Evolutionary conservation across 2,888 invertebrate genomes (phyloP).

Genomic region (Creontiades dilutus): DNA sequence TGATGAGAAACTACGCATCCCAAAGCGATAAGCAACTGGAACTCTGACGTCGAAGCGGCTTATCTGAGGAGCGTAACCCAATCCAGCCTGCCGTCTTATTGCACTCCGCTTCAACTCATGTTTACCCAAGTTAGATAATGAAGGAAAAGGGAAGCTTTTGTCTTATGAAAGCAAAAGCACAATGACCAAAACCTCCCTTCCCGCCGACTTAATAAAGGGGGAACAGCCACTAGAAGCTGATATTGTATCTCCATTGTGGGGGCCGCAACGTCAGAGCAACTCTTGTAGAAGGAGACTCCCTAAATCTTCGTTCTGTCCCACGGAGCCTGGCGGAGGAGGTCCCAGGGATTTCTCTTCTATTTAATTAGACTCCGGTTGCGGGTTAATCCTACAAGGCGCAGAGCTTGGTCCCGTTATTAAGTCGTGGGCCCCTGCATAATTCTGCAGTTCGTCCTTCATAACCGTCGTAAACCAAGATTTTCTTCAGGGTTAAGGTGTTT

Average conservation of each 20-base stretch:
- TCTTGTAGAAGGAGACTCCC: slow-evolving; percentile 46
- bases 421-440: not conserved
- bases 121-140: slow-evolving; percentile 67
- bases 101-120: slow-evolving; percentile 23
- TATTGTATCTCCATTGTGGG: slow-evolving; percentile 55
- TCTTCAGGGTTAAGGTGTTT: not conserved
- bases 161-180: slow-evolving; percentile 64
- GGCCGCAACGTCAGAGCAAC: slow-evolving; percentile 40
- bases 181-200: slow-evolving; percentile 69
- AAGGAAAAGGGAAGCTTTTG: slow-evolving; percentile 70
- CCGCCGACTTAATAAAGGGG: slow-evolving; percentile 60
- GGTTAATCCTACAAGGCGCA: slow-evolving; percentile 36
- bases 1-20: not conserved
- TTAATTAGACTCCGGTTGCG: slow-evolving; percentile 43
- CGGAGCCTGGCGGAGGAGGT: not conserved
- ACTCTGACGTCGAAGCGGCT: not conserved
- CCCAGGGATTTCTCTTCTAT: slow-evolving; percentile 46
- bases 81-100: slow-evolving; percentile 36
- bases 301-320: slow-evolving; percentile 32
- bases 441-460: slow-evolving; percentile 22
- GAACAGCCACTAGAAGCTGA: slow-evolving; percentile 46
- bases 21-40: not conserved
- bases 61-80: slow-evolving; percentile 8
- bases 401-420: slow-evolving; percentile 19
- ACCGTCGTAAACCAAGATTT: not conserved